Conservation (phyloP, 2,888 invertebrate species). For the Keiferia lycopersicella region DNA sequence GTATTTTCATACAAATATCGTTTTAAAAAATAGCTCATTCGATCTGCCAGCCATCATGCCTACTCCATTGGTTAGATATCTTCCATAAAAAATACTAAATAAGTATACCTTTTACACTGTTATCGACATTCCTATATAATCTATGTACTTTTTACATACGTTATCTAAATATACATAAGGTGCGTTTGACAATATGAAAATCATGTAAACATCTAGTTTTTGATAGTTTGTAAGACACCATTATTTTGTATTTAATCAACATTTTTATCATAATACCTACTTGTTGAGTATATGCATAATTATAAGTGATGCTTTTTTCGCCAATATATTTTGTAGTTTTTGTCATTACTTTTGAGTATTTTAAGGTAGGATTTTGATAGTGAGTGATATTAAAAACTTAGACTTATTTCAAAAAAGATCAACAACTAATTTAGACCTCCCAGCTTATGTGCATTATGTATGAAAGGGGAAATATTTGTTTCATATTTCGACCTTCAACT, state of each 20-base stretch:
- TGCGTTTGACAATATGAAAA: conserved; percentile 4
- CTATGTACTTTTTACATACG: not conserved
- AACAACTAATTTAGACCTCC: not conserved
- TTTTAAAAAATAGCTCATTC: not conserved
- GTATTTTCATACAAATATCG: no score
- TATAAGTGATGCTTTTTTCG: conserved; percentile 3
- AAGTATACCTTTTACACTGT: not conserved
- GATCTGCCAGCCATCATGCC: no score
- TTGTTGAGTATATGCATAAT: conserved; percentile 10
- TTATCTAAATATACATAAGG: not conserved
- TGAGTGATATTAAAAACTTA: not conserved
- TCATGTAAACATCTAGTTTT: conserved; percentile 7
- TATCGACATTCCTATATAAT: not conserved
- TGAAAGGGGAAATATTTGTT: no score
- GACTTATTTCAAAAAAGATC: no score
- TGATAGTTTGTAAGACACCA: conserved; percentile 1
- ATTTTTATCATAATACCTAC: conserved; percentile 6
- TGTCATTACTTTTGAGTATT: not conserved
- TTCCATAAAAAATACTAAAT: not conserved
- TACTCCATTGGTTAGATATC: no score
- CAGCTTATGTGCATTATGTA: no score
- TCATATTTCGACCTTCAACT: no score
- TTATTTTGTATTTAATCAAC: conserved; percentile 4
- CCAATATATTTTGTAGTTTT: not conserved
- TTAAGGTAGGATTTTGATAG: not conserved